phyloP scores from a whole-genome alignment of 1,140 invertebrate species.

The Lordiphosa collinella region DNA sequence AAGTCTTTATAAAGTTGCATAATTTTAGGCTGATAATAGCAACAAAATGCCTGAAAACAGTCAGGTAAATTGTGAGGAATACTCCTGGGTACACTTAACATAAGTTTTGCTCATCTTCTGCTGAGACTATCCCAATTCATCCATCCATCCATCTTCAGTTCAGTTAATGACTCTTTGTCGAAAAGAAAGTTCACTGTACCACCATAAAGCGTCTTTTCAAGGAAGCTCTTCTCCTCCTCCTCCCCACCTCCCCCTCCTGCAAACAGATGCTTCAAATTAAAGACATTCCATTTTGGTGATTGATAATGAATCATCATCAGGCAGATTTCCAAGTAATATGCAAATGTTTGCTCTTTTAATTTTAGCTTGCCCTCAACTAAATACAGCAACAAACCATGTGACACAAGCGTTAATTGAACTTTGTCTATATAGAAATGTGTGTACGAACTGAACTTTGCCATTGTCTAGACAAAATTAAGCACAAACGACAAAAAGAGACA shows the following conservation, averaged over 20 bases:
- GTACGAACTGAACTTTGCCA: constrained; percentile 62
- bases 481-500: constrained; percentile 28
- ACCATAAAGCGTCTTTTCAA: no score
- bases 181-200: not conserved
- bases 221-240: no score
- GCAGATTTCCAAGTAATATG: constrained; percentile 4
- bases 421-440: constrained; percentile 41
- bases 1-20: no score
- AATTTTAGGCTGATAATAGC: no score
- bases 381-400: constrained; percentile 21
- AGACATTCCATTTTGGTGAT: constrained; percentile 47
- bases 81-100: no score
- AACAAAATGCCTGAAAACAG: no score
- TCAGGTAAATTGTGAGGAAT: no score
- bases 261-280: constrained; percentile 59
- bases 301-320: constrained; percentile 38
- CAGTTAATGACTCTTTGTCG: not conserved
- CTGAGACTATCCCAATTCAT: no score
- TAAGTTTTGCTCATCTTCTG: no score
- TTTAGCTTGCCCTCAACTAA: constrained; percentile 28
- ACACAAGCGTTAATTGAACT: constrained; percentile 65
- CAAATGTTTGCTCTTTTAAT: constrained; percentile 13
- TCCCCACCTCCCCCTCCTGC: not conserved
- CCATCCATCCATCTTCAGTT: no score
- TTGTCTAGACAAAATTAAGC: constrained; percentile 74